Conservation (phyloP, 37 sponge, comb jelly and placozoan species). For the Haliclona indistincta region DNA sequence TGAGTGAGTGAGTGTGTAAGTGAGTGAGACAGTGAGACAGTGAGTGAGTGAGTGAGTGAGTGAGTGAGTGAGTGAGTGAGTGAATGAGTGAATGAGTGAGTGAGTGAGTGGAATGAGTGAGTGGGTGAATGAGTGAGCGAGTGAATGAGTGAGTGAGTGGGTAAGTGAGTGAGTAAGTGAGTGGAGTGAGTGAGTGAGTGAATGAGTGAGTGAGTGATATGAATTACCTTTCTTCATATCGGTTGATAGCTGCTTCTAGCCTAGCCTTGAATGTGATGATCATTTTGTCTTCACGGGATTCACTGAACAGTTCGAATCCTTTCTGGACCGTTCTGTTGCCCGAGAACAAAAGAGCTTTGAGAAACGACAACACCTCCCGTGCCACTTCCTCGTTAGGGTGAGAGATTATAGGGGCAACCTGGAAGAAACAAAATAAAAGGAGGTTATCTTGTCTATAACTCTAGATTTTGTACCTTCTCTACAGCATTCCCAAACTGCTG, state of each 20-base stretch:
- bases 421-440: too few relatives aligned
- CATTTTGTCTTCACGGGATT: constrained; percentile 58
- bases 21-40: too few relatives aligned
- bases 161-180: too few relatives aligned
- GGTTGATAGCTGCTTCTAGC: constrained; percentile 22
- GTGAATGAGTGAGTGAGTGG: background rate
- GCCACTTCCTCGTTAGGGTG: constrained; percentile 51
- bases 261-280: constrained; percentile 45
- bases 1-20: too few relatives aligned
- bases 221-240: constrained; percentile 29
- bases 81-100: too few relatives aligned
- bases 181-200: background rate
- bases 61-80: too few relatives aligned
- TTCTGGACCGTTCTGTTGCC: constrained; percentile 54
- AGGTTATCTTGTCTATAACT: too few relatives aligned
- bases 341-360: constrained; percentile 40
- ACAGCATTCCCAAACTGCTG: constrained; percentile 45
- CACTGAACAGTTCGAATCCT: constrained; percentile 30
- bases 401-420: constrained; percentile 59
- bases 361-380: constrained; percentile 60
- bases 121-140: too few relatives aligned
- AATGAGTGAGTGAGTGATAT: background rate
- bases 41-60: too few relatives aligned
- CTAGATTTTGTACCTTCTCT: background rate
- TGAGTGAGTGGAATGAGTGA: too few relatives aligned